These are phyloP conservation scores for Henricia sp. DNA, from an alignment of 53 echinoderm and acorn worm species.

Conservation along the genomic window DNA sequence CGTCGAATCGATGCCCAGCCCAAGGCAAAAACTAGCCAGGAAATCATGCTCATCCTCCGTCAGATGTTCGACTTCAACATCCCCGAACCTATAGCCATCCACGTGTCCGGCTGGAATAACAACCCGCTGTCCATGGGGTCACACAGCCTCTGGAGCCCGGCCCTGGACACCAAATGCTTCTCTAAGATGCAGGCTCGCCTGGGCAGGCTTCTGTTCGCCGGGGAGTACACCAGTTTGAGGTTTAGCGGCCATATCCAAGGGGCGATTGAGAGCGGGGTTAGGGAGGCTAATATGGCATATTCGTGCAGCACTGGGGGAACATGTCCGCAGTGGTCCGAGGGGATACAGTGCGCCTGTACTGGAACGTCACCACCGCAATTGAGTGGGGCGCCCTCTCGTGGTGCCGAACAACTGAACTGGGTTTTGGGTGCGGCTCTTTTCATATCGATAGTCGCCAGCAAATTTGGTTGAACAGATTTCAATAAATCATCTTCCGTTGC, in stretches of 20 bases:
- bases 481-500: too few relatives aligned
- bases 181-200: conserved; percentile 53
- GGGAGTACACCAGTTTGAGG: conserved; percentile 52
- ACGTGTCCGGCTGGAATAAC: conserved; percentile 61
- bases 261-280: conserved; percentile 49
- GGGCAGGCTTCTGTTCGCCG: conserved; percentile 57
- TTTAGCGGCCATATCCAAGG: conserved; percentile 61
- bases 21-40: conserved; percentile 9
- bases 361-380: conserved; percentile 38
- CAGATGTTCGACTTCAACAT: conserved; percentile 39
- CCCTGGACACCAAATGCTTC: conserved; percentile 59
- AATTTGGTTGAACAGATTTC: not conserved
- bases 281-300: conserved; percentile 61
- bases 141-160: conserved; percentile 56
- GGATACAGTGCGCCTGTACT: conserved; percentile 42
- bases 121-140: conserved; percentile 63
- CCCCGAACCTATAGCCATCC: conserved; percentile 41
- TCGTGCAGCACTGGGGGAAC: conserved; percentile 51
- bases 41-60: conserved; percentile 56
- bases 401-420: not conserved
- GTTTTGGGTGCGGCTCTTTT: conserved; percentile 11
- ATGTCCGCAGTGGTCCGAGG: conserved; percentile 54
- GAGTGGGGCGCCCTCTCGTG: not conserved
- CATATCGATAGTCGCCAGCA: not conserved
- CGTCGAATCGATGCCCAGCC: conserved; percentile 61